Evolutionary conservation across 2,113 vertebrate species (phyloP).

Genomic region (Noctilio leporinus): DNA sequence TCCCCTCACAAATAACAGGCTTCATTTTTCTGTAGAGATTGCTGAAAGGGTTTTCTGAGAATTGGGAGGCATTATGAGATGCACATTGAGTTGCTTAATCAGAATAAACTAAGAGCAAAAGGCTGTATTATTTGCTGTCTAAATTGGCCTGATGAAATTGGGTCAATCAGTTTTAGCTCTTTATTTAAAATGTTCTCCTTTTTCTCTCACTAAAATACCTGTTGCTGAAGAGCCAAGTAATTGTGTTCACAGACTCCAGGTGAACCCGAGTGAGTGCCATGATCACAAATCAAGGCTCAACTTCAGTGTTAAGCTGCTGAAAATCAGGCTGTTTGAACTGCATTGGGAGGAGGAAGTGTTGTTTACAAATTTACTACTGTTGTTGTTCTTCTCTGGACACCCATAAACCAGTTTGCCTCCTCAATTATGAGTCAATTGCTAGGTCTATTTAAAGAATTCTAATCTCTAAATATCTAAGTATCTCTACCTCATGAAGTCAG

Average conservation of each 20-base stretch:
- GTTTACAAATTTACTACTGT: not conserved
- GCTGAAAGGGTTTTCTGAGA: constrained; percentile 41
- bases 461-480: not conserved
- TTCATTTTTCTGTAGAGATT: constrained; percentile 1
- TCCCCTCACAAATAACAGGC: not conserved
- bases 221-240: not conserved
- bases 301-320: not conserved
- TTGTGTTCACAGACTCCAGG: not conserved
- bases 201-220: constrained; percentile 12
- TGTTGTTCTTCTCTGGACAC: not conserved
- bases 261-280: not conserved
- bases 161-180: constrained; percentile 8
- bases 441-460: not conserved
- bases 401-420: not conserved
- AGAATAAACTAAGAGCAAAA: constrained; percentile 33
- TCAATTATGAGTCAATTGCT: not conserved
- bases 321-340: not conserved
- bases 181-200: constrained; percentile 25
- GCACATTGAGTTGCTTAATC: constrained; percentile 2
- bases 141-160: constrained; percentile 44
- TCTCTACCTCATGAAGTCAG: not conserved
- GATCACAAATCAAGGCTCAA: not conserved
- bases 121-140: constrained; percentile 24
- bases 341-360: not conserved
- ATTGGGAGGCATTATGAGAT: constrained; percentile 31